These are phyloP conservation scores for Sapayoa aenigma DNA, from an alignment of 2,113 vertebrate genomes.

Conservation along the genomic window DNA sequence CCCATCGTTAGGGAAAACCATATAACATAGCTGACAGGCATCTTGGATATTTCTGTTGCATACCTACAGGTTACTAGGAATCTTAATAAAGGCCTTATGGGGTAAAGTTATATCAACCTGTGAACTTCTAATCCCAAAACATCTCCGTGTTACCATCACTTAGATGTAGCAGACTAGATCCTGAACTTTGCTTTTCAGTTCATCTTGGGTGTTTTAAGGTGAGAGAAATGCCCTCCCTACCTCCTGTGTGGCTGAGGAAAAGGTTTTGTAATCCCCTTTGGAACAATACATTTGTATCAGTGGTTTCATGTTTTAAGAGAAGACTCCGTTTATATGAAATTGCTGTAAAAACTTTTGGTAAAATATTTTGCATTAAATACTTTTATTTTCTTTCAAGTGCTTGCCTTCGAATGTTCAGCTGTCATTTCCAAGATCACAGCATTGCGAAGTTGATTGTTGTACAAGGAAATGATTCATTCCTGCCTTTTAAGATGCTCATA, in stretches of 20 bases:
- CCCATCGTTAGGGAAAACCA: background rate
- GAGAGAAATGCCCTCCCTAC: background rate
- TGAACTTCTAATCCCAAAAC: background rate
- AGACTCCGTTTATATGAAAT: slow-evolving; percentile 16
- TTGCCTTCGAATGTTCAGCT: background rate
- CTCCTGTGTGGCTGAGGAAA: background rate
- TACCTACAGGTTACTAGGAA: background rate
- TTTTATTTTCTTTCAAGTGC: slow-evolving; percentile 22
- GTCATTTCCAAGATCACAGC: background rate
- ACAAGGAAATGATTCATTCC: slow-evolving; percentile 54
- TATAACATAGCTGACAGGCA: background rate
- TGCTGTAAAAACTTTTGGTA: slow-evolving; percentile 13
- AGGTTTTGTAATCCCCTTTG: slow-evolving; percentile 36
- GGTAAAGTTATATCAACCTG: background rate
- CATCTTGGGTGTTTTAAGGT: background rate
- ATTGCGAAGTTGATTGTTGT: background rate
- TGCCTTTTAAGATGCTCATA: background rate
- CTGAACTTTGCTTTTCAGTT: background rate
- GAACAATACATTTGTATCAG: background rate
- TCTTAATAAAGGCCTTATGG: background rate
- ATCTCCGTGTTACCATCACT: background rate
- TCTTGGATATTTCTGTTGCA: background rate
- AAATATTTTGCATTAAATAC: slow-evolving; percentile 48
- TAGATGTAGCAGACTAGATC: background rate
- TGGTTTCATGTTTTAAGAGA: background rate